A percentile compares a stretch with the other conserved stretches of the same genome.
Conservation (phyloP, 2,113 vertebrate genomes). For the Oxygymnocypris stewartii region DNA sequence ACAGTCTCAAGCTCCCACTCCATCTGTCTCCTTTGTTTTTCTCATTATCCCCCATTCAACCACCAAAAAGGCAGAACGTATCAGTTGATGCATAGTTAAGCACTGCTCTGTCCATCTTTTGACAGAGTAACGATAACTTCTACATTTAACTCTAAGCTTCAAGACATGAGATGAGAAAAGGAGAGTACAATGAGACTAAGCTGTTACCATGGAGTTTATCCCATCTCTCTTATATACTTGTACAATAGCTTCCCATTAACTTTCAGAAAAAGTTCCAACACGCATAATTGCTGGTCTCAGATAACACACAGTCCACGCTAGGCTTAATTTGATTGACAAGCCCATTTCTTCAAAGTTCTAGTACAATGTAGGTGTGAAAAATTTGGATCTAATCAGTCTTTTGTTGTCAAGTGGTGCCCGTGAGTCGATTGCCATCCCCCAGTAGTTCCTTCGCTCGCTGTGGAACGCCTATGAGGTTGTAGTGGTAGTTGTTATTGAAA, state of each 20-base stretch:
- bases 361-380: background rate
- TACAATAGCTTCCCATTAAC: constrained; percentile 21
- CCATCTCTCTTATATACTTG: constrained; percentile 13
- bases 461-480: constrained; percentile 23
- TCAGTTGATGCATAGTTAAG: background rate
- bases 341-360: constrained; percentile 27
- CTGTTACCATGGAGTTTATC: constrained; percentile 13
- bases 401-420: constrained; percentile 11
- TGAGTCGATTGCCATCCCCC: constrained; percentile 16
- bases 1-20: constrained; percentile 15
- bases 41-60: background rate
- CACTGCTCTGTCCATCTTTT: background rate
- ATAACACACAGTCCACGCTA: background rate
- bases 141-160: background rate
- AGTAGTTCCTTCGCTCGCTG: background rate
- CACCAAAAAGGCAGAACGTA: background rate
- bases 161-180: background rate
- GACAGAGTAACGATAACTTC: background rate
- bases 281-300: background rate
- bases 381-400: background rate
- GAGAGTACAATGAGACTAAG: background rate
- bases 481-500: constrained; percentile 52
- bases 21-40: background rate
- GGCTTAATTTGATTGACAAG: constrained; percentile 21
- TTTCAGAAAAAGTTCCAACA: constrained; percentile 24